These are phyloP conservation scores for Lagocephalus sceleratus DNA, from an alignment of 2,797 vertebrate species.

Conservation along the genomic window DNA sequence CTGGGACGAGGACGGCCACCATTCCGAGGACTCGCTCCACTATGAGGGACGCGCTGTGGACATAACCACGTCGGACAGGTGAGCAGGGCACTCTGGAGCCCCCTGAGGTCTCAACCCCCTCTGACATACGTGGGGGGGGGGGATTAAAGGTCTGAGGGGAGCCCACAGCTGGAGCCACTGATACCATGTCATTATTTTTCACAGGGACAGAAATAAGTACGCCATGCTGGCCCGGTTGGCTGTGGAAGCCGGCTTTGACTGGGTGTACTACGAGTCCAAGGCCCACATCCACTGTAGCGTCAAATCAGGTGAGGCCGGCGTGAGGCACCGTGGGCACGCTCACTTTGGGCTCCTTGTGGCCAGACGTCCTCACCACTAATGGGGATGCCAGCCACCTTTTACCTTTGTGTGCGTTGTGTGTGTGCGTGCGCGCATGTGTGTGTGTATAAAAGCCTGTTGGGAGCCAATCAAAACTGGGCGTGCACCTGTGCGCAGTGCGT, in stretches of 20 bases:
- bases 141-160: too few species aligned
- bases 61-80: constrained; percentile 94
- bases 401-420: constrained; percentile 20
- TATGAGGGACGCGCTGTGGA: constrained; percentile 95
- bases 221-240: constrained; percentile 96
- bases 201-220: constrained; percentile 85
- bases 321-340: background rate
- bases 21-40: constrained; percentile 94
- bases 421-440: constrained; percentile 22
- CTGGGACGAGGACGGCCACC: constrained; percentile 98
- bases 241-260: constrained; percentile 96
- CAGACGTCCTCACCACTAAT: constrained; percentile 45
- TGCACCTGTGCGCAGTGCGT: constrained; percentile 59
- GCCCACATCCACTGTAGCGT: constrained; percentile 97
- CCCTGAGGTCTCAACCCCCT: too few species aligned
- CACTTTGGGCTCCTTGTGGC: constrained; percentile 17
- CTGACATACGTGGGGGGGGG: too few species aligned
- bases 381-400: constrained; percentile 36
- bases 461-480: constrained; percentile 66
- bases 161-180: too few species aligned
- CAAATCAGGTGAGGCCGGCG: constrained; percentile 87
- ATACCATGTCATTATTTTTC: background rate
- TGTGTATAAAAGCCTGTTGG: constrained; percentile 53
- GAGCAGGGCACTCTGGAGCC: background rate
- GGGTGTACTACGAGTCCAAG: constrained; percentile 98